Base-by-base conservation (phyloP, 1,140 invertebrate genomes). In the Bombus confusus region DNA sequence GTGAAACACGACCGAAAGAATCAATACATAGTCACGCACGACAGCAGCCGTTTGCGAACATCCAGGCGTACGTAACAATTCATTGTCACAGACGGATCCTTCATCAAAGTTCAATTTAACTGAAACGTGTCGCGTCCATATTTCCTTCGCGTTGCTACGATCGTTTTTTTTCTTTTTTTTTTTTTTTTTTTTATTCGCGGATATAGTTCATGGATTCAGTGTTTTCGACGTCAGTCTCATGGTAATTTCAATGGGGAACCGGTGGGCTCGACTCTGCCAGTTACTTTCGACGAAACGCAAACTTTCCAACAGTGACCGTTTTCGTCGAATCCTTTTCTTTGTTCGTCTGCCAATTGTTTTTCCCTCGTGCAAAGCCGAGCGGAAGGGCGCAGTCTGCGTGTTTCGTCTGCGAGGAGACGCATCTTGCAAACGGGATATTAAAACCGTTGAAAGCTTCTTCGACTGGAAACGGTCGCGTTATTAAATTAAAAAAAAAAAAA, bases 71-170 rank as follows among this genome's bases (percentile, higher is more conserved):
- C 73, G 73, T 77, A 83, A 47, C 83, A 59, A 79, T 84, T 84
- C 76, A 84, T 84, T 71, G 83, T 84, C 83, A 34, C 76, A 6
- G 39, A 39, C 39, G 82, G 64, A 84, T 84, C 59, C 83, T 85
- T 80, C 78, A 41, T 85, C 83, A 80, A 85, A 80, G 83, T 85
- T 85, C 77, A 80, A 80, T 85, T 85, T 85, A 80, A 64, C 68
- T 39, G 59, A 85, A 85, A 74, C 71, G 18, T 39, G 18, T 22
- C 31, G 47, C 31, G 25, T 41, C 59, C 77, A 77, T 86, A 86
- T 83, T 76, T 83, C 72, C 79, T 69, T 66, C 47, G 34, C 43
- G 13, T 41, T 31, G 12, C 6, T 62, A 18, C 31, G 15, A 66
- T 66, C 59, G 1, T 28, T 62, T 3, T 12, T 22, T 22, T 2